phyloP scores from a whole-genome alignment of 2,113 vertebrate genomes.

The Rhinolophus ferrumequinum region DNA sequence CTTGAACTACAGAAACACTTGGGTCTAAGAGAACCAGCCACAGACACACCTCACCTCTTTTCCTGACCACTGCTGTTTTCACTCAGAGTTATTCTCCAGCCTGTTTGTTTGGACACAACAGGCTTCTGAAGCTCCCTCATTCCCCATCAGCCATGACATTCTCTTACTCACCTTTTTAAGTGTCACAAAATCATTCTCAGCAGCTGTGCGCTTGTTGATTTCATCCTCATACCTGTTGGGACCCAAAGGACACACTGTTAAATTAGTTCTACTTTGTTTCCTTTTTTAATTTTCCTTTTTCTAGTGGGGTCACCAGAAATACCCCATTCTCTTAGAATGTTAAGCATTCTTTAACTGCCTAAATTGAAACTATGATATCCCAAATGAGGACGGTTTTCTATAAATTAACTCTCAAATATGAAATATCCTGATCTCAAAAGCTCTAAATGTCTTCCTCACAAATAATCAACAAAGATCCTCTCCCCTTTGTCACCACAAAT shows the following conservation, averaged over 20 bases:
- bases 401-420: background rate
- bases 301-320: background rate
- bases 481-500: background rate
- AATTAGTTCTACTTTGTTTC: background rate
- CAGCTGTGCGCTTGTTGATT: conserved; percentile 89
- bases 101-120: background rate
- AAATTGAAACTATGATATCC: background rate
- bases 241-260: conserved; percentile 15
- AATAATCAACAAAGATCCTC: background rate
- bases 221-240: conserved; percentile 90
- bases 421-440: background rate
- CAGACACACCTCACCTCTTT: rapidly evolving
- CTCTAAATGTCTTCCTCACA: background rate
- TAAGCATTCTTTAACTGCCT: background rate
- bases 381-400: background rate
- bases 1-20: background rate
- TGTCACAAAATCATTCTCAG: conserved; percentile 92
- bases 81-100: background rate
- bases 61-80: background rate
- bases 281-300: conserved; percentile 1
- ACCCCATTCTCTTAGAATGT: background rate
- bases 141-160: background rate
- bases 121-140: background rate
- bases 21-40: background rate
- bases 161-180: conserved; percentile 89